Evolutionary conservation across 2,888 invertebrate genomes (phyloP).

Genomic region (Diaprepes abbreviatus): DNA sequence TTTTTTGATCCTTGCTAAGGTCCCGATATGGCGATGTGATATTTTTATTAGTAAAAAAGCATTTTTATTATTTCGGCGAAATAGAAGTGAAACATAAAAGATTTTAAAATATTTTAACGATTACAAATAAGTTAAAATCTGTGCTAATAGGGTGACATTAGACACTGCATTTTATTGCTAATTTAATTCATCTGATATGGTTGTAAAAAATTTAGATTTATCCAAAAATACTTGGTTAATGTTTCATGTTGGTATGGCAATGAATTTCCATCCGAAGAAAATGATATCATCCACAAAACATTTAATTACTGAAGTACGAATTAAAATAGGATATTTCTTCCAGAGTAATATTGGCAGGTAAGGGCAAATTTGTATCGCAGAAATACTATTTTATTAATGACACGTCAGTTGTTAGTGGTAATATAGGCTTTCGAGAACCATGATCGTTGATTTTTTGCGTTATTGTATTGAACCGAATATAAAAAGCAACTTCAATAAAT

Average conservation of each 20-base stretch:
- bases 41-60: conserved; percentile 17
- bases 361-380: too few species aligned
- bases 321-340: too few species aligned
- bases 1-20: conserved; percentile 34
- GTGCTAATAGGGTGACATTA: conserved; percentile 7
- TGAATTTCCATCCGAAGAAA: too few species aligned
- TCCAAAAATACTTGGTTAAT: background rate
- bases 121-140: conserved; percentile 12
- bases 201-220: background rate
- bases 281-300: too few species aligned
- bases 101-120: background rate
- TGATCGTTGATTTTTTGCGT: too few species aligned
- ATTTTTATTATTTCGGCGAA: conserved; percentile 22
- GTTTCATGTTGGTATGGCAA: background rate
- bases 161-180: conserved; percentile 4
- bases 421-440: too few species aligned
- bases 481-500: too few species aligned
- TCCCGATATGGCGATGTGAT: conserved; percentile 25
- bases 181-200: conserved; percentile 10
- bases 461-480: too few species aligned
- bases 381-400: too few species aligned
- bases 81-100: conserved; percentile 16
- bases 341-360: too few species aligned
- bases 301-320: too few species aligned
- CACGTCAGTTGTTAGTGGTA: too few species aligned